Conservation (phyloP, 2,797 vertebrate genomes). For the Sebastes flavidus region DNA sequence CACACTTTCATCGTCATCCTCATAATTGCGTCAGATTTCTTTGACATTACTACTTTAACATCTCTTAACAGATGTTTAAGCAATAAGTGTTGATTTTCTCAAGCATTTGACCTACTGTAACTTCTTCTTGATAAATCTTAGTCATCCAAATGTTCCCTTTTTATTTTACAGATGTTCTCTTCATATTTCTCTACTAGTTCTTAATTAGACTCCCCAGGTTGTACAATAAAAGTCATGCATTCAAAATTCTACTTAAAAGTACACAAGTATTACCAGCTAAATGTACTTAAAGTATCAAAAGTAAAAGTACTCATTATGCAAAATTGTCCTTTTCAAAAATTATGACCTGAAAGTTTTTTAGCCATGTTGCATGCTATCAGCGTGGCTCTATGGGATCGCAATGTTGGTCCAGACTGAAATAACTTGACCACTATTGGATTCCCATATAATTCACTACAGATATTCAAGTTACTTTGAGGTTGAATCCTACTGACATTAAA, state of each 20-base stretch:
- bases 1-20: not conserved
- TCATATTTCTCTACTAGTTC: not conserved
- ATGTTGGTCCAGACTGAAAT: not conserved
- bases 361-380: not conserved
- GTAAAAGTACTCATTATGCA: not conserved
- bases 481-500: accelerated
- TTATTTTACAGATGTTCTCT: not conserved
- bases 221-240: not conserved
- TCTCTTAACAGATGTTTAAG: not conserved
- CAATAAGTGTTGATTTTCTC: not conserved
- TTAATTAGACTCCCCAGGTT: no score
- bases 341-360: not conserved
- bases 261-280: not conserved
- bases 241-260: not conserved
- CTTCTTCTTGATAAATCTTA: not conserved
- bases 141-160: not conserved
- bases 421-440: not conserved
- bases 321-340: not conserved
- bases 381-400: not conserved
- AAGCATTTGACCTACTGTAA: not conserved
- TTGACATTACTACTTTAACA: no score
- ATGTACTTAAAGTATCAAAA: not conserved
- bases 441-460: not conserved
- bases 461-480: not conserved
- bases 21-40: not conserved